Base-by-base conservation (phyloP, 2,888 invertebrate genomes). In the Auanema sp. region DNA sequence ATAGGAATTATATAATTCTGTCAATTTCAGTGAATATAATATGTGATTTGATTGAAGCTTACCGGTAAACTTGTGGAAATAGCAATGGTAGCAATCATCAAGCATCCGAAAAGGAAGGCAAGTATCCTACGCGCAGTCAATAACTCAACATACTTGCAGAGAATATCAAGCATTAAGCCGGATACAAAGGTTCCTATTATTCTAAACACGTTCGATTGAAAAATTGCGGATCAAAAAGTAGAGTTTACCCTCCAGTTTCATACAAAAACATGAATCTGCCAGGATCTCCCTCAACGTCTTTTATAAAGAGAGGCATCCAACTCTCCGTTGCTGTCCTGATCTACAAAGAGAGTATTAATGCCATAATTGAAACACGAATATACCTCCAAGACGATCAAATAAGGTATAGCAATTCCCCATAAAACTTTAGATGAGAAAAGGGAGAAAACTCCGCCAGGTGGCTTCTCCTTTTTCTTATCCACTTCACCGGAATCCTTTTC, bases 301-400 rank as follows among this genome's bases (percentile, higher is more conserved):
- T 55, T 6, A 55, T 12, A 6, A 54, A 71, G 23, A 76, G 14
- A 5, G 76, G 76, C 8, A 69, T 57, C 76, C 76, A 76, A 11
- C 74, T 71, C 44, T 76, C 76, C 16, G 64, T 60, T 40, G 75
- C 68, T 2, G 72, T 72, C 47, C 76, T 65, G 49, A 68, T 60
- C 62, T 74, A 63, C 49, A 65, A 51, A 24, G 10, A 50, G 3
- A 44, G 5, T 5, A 23, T 10, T 10, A 56, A 6, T 23, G 1
- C 6, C 1, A 3, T 42, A 8, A 4, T 21, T 8, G 49, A 3
- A 40, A 18, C n/a, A 11, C n/a, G n/a, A n/a, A 24, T 50, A 5
- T 49, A 75, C 72, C 68, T 63, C 52, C 50, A 69, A 64, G 3
- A 65, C 54, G 14, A 60, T 42, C 23, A 64, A 57, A 41, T 69